These are phyloP conservation scores for Chionis minor DNA, from an alignment of 2,113 vertebrate species.

Conservation along the genomic window DNA sequence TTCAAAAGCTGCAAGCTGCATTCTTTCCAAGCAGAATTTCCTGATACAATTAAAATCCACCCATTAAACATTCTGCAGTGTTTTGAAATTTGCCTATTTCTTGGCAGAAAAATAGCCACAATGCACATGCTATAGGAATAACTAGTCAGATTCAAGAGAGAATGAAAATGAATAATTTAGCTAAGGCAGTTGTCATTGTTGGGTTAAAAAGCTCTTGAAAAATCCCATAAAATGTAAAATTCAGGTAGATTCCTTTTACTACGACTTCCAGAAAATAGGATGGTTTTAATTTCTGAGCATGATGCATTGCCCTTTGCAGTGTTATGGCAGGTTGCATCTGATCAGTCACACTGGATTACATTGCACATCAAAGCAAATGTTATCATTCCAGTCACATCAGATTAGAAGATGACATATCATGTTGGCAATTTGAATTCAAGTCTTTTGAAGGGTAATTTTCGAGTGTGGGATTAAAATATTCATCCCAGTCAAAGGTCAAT, in stretches of 20 bases:
- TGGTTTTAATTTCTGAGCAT: background rate
- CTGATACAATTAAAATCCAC: background rate
- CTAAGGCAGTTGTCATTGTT: background rate
- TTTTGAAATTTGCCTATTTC: background rate
- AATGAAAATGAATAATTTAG: background rate
- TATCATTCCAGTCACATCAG: constrained; percentile 60
- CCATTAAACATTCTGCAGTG: background rate
- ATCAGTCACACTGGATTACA: constrained; percentile 46
- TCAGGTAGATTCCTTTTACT: background rate
- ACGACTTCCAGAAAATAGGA: background rate
- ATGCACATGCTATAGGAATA: background rate
- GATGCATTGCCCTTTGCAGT: constrained; percentile 16
- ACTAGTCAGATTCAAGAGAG: background rate
- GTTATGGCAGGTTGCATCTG: constrained; percentile 43
- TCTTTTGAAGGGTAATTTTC: constrained; percentile 66
- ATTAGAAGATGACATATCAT: constrained; percentile 58
- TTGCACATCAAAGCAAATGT: constrained; percentile 44
- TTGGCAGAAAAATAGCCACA: background rate
- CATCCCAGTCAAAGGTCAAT: constrained; percentile 57
- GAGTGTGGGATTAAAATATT: constrained; percentile 62
- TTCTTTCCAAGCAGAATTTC: background rate
- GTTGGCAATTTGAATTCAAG: constrained; percentile 52
- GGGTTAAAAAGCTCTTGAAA: background rate
- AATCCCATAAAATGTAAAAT: background rate
- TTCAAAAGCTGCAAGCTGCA: background rate